Base-by-base conservation (phyloP, 1,140 invertebrate genomes). In the Brachionus angularis region DNA sequence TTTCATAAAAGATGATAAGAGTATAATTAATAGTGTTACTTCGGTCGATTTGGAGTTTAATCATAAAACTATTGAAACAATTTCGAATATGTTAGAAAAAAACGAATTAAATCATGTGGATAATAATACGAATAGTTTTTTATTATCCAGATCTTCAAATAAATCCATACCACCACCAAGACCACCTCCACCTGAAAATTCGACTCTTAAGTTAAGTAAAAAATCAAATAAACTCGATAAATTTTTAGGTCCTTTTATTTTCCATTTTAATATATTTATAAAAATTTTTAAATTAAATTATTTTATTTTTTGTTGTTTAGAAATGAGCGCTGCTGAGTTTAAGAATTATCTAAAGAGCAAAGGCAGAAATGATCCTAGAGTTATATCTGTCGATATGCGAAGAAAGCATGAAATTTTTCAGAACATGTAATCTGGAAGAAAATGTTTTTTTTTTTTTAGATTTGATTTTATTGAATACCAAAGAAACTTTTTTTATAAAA, bases 301-400 rank as follows among this genome's bases (percentile, higher is more conserved):
- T 23, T 58, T 58, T 58, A 39, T 58, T 1, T 39, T 58, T 39
- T 36, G 4, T 47, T 10, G 18, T 23, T 10, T 25, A 67, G 62
- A 67, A 67, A 67, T 67, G 62, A 67, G 62, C 16, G 62, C 62
- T 46, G 62, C 62, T n/a, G 62, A 67, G 29, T 67, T 67, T 33
- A 67, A 67, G 42, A 46, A 29, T n/a, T 67, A 67, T 67, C 27
- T 67, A 42, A 67, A 67, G 29, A 34, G 29, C 1, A 67, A 67
- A n/a, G 47, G 62, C 31, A 39, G 62, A 21, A 47, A 67, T 50
- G 62, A 67, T 67, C 62, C 62, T 2, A 46, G 62, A 31, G 31
- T 67, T 14, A 67, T 47, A 18, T 23, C 27, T 2, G 29, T 67
- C n/a, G 62, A 67, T 23, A 67, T 67, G 62, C 33, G 36, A 46